phyloP scores from a whole-genome alignment of 2,888 invertebrate genomes.

The Digitonthophagus gazella region DNA sequence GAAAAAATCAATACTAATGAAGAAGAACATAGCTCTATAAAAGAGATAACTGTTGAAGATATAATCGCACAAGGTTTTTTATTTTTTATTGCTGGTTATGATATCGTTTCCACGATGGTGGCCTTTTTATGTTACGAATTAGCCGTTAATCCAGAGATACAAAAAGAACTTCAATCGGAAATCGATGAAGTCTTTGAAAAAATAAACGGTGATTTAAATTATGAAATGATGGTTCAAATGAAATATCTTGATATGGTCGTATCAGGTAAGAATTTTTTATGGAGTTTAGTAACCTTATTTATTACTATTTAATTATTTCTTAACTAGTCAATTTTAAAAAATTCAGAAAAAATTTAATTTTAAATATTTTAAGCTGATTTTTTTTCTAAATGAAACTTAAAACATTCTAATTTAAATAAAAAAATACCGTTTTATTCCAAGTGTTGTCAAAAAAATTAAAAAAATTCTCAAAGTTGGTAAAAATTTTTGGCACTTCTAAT shows the following conservation, averaged over 20 bases:
- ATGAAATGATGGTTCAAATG: constrained; percentile 34
- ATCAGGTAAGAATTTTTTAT: not conserved
- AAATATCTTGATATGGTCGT: constrained; percentile 39
- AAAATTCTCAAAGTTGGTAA: no score
- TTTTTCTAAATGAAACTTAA: no score
- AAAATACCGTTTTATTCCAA: no score
- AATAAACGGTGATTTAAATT: constrained; percentile 33
- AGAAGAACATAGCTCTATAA: not conserved
- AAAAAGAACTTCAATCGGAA: constrained; percentile 48
- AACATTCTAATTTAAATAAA: no score
- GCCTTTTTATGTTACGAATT: constrained; percentile 51
- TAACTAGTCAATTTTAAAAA: no score
- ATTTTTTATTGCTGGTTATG: constrained; percentile 55
- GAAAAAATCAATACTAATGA: not conserved
- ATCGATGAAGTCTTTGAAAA: constrained; percentile 35
- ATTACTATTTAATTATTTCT: no score
- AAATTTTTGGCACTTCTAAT: no score
- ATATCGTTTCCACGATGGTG: constrained; percentile 50
- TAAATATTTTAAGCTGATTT: no score
- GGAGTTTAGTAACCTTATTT: no score
- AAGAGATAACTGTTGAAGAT: constrained; percentile 35
- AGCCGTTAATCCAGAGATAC: constrained; percentile 50
- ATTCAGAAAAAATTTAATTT: no score
- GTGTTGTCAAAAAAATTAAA: no score
- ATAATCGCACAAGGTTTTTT: constrained; percentile 52